Evolutionary conservation across 2,113 vertebrate species (phyloP).

Genomic region (Speoplatyrhinus poulsoni): DNA sequence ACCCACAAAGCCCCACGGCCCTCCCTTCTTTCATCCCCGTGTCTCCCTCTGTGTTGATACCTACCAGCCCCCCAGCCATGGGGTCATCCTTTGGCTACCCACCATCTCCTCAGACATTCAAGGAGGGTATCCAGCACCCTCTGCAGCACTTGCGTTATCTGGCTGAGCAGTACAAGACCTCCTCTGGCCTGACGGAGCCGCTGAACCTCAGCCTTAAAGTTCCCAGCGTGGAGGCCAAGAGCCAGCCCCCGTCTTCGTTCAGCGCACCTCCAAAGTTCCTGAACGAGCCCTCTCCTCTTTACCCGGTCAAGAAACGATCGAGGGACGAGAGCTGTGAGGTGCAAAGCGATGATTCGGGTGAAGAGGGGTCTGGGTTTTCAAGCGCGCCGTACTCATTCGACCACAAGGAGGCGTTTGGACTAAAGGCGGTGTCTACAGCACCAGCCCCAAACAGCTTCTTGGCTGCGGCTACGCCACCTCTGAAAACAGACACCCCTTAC

Average conservation of each 20-base stretch:
- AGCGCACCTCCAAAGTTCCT: constrained; percentile 68
- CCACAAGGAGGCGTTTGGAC: constrained; percentile 11
- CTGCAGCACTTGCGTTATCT: constrained; percentile 65
- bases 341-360: constrained; percentile 9
- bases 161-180: constrained; percentile 68
- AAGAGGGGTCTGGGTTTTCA: neutral
- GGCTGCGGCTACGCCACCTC: neutral
- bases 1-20: constrained; percentile 10
- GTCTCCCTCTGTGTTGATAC: constrained; percentile 3
- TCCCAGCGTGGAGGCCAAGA: neutral
- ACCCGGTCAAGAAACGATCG: constrained; percentile 29
- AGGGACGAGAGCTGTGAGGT: constrained; percentile 37
- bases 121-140: constrained; percentile 38
- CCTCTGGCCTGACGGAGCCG: constrained; percentile 64
- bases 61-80: neutral
- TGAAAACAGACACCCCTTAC: neutral
- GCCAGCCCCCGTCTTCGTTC: constrained; percentile 65
- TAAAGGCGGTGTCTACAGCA: constrained; percentile 2
- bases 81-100: constrained; percentile 5
- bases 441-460: constrained; percentile 20
- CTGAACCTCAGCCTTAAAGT: constrained; percentile 72
- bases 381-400: neutral
- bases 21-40: constrained; percentile 38
- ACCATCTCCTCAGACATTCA: neutral
- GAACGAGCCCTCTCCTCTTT: constrained; percentile 70